Percentiles rank a stretch among this genome's conserved stretches.
These are phyloP conservation scores for Argya squamiceps DNA, from an alignment of 2,797 vertebrate species.

Conservation along the genomic window DNA sequence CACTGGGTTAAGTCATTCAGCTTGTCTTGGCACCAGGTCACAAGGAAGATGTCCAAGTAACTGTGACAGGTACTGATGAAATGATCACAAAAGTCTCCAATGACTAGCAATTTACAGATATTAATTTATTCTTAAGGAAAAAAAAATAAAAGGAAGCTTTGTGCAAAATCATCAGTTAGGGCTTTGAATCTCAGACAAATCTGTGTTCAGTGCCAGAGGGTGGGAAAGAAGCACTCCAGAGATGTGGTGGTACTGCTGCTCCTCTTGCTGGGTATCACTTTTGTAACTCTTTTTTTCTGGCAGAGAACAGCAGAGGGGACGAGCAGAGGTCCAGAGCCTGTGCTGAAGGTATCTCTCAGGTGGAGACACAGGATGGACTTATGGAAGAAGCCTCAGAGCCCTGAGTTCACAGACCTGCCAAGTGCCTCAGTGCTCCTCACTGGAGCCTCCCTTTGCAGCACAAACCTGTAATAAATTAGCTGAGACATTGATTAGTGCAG, in stretches of 20 bases:
- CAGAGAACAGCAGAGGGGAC: not conserved
- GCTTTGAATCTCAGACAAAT: not conserved
- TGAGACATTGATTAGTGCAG: not conserved
- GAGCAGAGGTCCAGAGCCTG: not conserved
- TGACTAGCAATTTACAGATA: not conserved
- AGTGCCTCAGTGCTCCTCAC: accelerated
- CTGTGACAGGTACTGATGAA: not conserved
- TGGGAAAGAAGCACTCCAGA: not conserved
- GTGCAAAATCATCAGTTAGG: not conserved
- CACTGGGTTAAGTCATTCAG: not conserved
- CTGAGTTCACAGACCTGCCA: accelerated
- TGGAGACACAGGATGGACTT: not conserved
- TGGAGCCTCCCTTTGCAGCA: not conserved
- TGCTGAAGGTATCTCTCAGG: not conserved
- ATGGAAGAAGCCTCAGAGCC: accelerated
- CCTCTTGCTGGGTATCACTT: not conserved
- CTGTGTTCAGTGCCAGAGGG: not conserved
- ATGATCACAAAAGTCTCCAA: not conserved
- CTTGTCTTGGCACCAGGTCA: not conserved
- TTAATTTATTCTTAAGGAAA: not conserved
- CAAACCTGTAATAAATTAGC: not conserved
- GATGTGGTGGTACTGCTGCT: not conserved
- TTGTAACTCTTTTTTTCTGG: not conserved
- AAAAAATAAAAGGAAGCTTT: not conserved
- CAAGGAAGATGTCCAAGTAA: not conserved